phyloP scores from a whole-genome alignment of 2,888 invertebrate species.

The Diachrysia chrysitis region DNA sequence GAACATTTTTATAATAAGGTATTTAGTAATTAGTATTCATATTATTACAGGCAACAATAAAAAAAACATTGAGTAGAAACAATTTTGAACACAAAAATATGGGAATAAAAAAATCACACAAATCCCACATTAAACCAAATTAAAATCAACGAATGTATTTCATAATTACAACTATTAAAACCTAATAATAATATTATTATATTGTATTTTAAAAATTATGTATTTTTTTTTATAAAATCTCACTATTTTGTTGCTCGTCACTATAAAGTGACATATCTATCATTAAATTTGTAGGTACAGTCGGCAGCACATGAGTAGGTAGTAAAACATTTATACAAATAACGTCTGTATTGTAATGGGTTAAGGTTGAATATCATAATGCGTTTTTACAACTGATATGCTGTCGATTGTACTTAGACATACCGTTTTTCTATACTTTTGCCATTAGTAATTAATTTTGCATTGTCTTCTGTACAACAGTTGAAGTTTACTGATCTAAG shows the following conservation, averaged over 20 bases:
- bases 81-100: slow-evolving; percentile 20
- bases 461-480: too few species aligned
- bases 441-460: neutral
- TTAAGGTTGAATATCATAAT: too few species aligned
- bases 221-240: slow-evolving; percentile 75
- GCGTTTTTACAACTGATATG: neutral
- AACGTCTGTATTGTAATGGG: too few species aligned
- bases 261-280: slow-evolving; percentile 54
- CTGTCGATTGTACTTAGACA: neutral
- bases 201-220: slow-evolving; percentile 57
- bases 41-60: too few species aligned
- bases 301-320: slow-evolving; percentile 28
- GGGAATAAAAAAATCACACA: too few species aligned
- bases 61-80: neutral
- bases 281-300: slow-evolving; percentile 39
- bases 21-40: slow-evolving; percentile 17
- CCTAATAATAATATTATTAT: slow-evolving; percentile 53
- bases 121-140: neutral
- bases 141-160: slow-evolving; percentile 36
- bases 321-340: too few species aligned
- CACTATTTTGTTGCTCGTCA: slow-evolving; percentile 75
- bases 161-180: slow-evolving; percentile 55
- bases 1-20: too few species aligned
- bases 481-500: too few species aligned
- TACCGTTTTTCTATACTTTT: neutral